Conservation (phyloP, 2,888 invertebrate genomes). For the Osmoderma eremita region DNA sequence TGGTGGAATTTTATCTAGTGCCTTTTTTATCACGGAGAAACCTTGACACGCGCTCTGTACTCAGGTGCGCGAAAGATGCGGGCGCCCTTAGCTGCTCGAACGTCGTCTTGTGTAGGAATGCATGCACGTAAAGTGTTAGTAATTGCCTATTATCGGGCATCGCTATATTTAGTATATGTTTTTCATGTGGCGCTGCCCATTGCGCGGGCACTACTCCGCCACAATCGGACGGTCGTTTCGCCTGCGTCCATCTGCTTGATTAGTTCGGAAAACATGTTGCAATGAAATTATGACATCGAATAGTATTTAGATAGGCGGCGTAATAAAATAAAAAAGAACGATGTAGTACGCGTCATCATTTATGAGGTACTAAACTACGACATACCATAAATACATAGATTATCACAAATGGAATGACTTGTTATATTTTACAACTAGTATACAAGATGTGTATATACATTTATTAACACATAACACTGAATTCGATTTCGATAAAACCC, state of each 20-base stretch:
- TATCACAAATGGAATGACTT: too few relatives aligned
- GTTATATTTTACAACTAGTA: too few relatives aligned
- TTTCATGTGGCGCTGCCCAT: conserved; percentile 4
- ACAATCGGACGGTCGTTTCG: neutral
- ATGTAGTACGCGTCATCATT: too few relatives aligned
- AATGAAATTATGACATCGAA: neutral
- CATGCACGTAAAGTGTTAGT: conserved; percentile 46
- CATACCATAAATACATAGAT: too few relatives aligned
- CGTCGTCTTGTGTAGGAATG: conserved; percentile 42
- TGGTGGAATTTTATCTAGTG: conserved; percentile 39
- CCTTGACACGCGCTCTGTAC: conserved; percentile 47
- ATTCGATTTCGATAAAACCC: too few relatives aligned
- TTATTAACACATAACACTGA: too few relatives aligned
- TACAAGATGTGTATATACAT: too few relatives aligned
- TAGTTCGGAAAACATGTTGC: conserved; percentile 2
- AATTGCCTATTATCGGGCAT: conserved; percentile 45
- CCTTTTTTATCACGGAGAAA: conserved; percentile 42
- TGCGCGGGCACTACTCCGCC: neutral
- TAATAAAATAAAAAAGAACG: too few relatives aligned
- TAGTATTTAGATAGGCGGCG: too few relatives aligned
- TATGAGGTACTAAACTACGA: too few relatives aligned
- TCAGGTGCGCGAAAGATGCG: conserved; percentile 49
- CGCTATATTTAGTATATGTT: conserved; percentile 41
- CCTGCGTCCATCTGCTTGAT: neutral
- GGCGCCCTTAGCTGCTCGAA: conserved; percentile 47